Percentiles rank a stretch among this genome's conserved stretches.
phyloP scores from a whole-genome alignment of 2,888 invertebrate genomes.

The Drosophila lutescens region DNA sequence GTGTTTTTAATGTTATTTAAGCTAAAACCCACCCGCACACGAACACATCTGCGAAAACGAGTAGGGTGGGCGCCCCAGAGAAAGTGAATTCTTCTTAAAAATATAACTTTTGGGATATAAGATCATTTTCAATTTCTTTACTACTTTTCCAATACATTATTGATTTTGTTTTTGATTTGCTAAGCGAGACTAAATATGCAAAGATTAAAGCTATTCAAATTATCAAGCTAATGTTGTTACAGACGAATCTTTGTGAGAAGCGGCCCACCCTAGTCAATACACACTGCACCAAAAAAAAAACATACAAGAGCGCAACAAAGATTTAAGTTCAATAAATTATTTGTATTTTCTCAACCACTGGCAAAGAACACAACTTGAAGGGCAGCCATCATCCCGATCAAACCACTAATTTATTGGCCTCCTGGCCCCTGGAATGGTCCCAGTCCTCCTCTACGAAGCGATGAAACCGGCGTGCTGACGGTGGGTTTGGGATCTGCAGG shows the following conservation, averaged over 20 bases:
- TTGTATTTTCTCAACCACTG: slow-evolving; percentile 58
- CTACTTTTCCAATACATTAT: background rate
- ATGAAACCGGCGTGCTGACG: background rate
- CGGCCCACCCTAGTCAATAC: slow-evolving; percentile 15
- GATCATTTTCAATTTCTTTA: background rate
- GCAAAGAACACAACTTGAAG: background rate
- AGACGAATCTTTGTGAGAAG: background rate
- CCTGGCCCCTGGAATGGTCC: background rate
- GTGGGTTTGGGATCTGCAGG: background rate
- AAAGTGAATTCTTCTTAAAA: background rate
- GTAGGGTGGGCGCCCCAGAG: slow-evolving; percentile 4
- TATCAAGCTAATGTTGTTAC: background rate
- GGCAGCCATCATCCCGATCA: background rate
- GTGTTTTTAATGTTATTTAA: slow-evolving; percentile 75
- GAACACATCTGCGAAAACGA: slow-evolving; percentile 3
- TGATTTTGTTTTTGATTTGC: background rate
- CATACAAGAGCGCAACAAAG: slow-evolving; percentile 36
- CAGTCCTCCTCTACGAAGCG: background rate
- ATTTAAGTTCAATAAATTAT: slow-evolving; percentile 74
- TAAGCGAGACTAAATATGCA: background rate
- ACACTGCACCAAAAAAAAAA: slow-evolving; percentile 8
- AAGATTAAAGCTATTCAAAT: too few relatives aligned
- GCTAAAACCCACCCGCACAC: slow-evolving; percentile 36
- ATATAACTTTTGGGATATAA: too few relatives aligned
- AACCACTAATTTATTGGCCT: background rate